Conservation (phyloP, 2,113 vertebrate species). For the Regulus satrapa region DNA sequence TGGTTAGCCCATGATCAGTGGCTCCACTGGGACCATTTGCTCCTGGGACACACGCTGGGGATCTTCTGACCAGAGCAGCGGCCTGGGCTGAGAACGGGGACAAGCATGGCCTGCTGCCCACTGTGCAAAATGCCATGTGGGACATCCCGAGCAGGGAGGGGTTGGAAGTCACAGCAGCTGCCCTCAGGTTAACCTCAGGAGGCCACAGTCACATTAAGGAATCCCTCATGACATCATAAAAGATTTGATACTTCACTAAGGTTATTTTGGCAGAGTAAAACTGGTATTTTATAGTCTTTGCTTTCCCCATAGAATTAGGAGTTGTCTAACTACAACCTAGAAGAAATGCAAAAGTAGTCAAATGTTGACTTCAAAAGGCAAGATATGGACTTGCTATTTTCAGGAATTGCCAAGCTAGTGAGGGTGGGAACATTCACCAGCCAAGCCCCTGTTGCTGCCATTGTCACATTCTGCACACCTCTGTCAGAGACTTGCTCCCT, state of each 20-base stretch:
- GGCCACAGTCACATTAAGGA: too few species aligned
- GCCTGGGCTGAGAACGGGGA: background rate
- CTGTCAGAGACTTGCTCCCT: background rate
- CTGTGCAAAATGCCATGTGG: background rate
- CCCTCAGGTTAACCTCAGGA: background rate
- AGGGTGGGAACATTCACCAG: background rate
- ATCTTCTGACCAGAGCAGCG: background rate
- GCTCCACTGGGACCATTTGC: background rate
- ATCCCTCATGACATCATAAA: background rate
- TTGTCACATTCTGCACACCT: background rate
- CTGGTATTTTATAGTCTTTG: slow-evolving; percentile 73
- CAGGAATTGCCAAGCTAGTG: background rate
- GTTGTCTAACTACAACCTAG: slow-evolving; percentile 71
- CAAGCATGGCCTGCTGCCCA: fast-evolving
- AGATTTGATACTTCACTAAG: slow-evolving; percentile 64
- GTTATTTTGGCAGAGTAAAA: slow-evolving; percentile 75
- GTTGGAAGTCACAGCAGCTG: background rate
- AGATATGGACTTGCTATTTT: background rate
- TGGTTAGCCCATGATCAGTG: background rate
- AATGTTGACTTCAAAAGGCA: slow-evolving; percentile 64
- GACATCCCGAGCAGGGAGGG: background rate
- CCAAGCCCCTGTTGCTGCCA: background rate
- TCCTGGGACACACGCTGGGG: fast-evolving
- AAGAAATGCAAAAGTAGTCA: slow-evolving; percentile 80
- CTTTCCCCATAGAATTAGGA: slow-evolving; percentile 70